phyloP scores from a whole-genome alignment of 2,888 invertebrate species.

The Drosophila histrio region DNA sequence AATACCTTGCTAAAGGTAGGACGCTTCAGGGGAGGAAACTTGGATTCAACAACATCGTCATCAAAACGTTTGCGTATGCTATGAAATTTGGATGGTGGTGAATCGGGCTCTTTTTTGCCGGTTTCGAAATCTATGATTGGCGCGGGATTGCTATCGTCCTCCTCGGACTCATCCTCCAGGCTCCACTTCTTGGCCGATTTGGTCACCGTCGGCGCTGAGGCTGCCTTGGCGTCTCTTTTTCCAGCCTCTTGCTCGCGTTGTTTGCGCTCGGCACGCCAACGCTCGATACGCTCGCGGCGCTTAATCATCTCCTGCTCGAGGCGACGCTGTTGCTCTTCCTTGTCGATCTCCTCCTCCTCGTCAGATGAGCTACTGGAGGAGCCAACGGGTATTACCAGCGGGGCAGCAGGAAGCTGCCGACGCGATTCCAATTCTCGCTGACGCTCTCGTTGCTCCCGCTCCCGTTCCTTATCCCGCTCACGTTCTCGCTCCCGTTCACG shows the following conservation, averaged over 20 bases:
- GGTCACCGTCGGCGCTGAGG: slow-evolving; percentile 79
- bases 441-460: slow-evolving; percentile 84
- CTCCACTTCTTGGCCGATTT: slow-evolving; percentile 96
- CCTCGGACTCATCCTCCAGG: slow-evolving; percentile 97
- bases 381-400: slow-evolving; percentile 62
- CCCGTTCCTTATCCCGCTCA: slow-evolving; percentile 74
- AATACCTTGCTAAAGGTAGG: slow-evolving; percentile 64
- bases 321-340: slow-evolving; percentile 95
- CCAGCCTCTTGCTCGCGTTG: slow-evolving; percentile 92
- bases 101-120: slow-evolving; percentile 73
- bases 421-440: slow-evolving; percentile 85
- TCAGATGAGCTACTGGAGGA: slow-evolving; percentile 81
- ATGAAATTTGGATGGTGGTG: slow-evolving; percentile 81
- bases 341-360: slow-evolving; percentile 84
- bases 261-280: slow-evolving; percentile 97
- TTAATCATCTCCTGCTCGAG: slow-evolving; percentile 98
- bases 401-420: slow-evolving; percentile 42
- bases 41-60: slow-evolving; percentile 75
- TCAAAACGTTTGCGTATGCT: slow-evolving; percentile 79
- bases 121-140: slow-evolving; percentile 51
- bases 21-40: slow-evolving; percentile 65
- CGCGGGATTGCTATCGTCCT: slow-evolving; percentile 87
- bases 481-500: slow-evolving; percentile 84
- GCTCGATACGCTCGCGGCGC: slow-evolving; percentile 96
- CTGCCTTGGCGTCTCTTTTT: slow-evolving; percentile 90